phyloP scores from a whole-genome alignment of 1,140 invertebrate species.

The Drepana arcuata region DNA sequence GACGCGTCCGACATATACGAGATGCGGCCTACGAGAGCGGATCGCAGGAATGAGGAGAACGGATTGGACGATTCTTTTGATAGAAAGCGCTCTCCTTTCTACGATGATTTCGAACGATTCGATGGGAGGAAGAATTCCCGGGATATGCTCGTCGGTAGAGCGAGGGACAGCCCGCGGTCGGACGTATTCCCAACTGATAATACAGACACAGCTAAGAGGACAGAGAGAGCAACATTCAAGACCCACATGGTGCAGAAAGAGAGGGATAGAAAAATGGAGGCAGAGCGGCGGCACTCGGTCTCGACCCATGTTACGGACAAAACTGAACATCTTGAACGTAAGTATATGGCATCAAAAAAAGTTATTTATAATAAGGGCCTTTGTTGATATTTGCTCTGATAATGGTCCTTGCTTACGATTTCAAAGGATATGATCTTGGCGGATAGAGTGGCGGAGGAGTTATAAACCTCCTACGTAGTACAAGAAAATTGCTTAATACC shows the following conservation, averaged over 20 bases:
- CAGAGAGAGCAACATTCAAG: conserved; percentile 75
- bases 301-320: conserved; percentile 82
- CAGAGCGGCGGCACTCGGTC: conserved; percentile 82
- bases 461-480: too few species aligned
- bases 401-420: too few species aligned
- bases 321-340: conserved; percentile 80
- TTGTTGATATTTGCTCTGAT: too few species aligned
- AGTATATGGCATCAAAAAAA: too few species aligned
- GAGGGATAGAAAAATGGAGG: conserved; percentile 76
- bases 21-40: conserved; percentile 47
- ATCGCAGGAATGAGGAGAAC: conserved; percentile 47
- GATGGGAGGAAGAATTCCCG: conserved; percentile 63
- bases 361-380: too few species aligned
- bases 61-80: conserved; percentile 42
- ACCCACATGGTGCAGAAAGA: conserved; percentile 76
- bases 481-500: too few species aligned
- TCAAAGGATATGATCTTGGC: too few species aligned
- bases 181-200: conserved; percentile 49
- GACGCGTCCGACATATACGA: conserved; percentile 68
- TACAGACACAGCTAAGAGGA: conserved; percentile 39
- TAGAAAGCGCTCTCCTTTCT: conserved; percentile 43
- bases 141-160: conserved; percentile 63
- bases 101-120: conserved; percentile 60
- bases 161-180: conserved; percentile 59
- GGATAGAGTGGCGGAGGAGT: too few species aligned